Base-by-base conservation (phyloP, 2,113 vertebrate genomes). In the Rana temporaria region DNA sequence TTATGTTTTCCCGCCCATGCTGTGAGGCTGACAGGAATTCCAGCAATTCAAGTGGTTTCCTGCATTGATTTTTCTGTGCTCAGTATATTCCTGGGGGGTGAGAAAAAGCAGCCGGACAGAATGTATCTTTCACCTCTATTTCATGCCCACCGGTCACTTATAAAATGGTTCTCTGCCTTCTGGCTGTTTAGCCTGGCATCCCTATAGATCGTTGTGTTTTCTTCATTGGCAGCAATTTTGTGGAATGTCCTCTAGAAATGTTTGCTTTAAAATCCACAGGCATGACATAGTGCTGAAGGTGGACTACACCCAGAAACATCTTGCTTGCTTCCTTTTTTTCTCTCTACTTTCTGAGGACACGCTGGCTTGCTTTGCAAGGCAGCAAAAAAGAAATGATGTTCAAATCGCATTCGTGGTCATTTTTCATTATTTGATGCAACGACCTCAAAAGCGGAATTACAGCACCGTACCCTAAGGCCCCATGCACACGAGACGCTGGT, bases 241-340 rank as follows among this genome's bases (percentile, higher is more conserved):
- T 67, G 80, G 80, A 67, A 82, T 67, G 30, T 82, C 48, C 19
- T 26, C 18, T 19, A 18, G 30, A 15, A 64, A 65, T 65, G 70
- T 48, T 67, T 59, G 70, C 9, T 48, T 48, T 12, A 48, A 32
- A 74, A 75, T 65, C 80, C 67, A 42, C 12, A 30, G 15, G 80
- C 69, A 66, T 73, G 52, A 82, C 62, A 26, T 32, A 56, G 24
- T 57, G 6, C 32, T 16, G 24, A 30, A 30, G 60, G 48, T 34
- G 24, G 79, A 59, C 53, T 81, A 81, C 79, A 65, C 79, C 69
- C 68, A 79, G n/a, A 62, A n/a, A 69, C 69, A 57, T 16, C 19
- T 15, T 34, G 19, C 16, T 67, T 26, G 6, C 42, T 20, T 30
- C 15, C 4, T 64, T 6, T 6, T 38, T 38, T 6, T 8, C 34